A percentile compares a stretch with the other conserved stretches of the same genome.
phyloP scores from a whole-genome alignment of 2,888 invertebrate species.

The Epinotia bilunana region DNA sequence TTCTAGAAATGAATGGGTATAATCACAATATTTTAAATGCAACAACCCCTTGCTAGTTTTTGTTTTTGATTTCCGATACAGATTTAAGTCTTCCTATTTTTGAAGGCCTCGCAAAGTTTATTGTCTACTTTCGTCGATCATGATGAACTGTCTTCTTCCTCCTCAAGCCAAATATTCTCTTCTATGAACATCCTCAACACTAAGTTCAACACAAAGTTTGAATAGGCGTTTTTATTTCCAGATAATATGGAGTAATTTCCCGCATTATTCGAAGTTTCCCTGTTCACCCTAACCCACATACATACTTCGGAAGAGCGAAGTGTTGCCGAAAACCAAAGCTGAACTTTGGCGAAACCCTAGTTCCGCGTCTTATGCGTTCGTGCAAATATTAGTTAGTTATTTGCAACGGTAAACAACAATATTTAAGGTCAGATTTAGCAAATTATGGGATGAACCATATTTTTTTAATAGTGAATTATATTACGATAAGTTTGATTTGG shows the following conservation, averaged over 20 bases:
- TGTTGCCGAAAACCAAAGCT: constrained; percentile 48
- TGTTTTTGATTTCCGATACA: too few species aligned
- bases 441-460: neutral
- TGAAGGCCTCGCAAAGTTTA: neutral
- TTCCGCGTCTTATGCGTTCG: constrained; percentile 24
- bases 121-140: neutral
- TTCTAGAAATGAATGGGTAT: too few species aligned
- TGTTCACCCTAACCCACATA: constrained; percentile 7
- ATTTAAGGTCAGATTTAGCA: neutral
- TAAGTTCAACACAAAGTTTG: constrained; percentile 7
- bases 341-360: constrained; percentile 34
- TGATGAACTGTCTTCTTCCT: neutral
- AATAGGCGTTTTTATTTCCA: constrained; percentile 22
- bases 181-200: constrained; percentile 1
- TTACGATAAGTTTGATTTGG: too few species aligned
- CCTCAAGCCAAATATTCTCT: neutral
- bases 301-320: neutral
- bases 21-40: too few species aligned
- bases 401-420: constrained; percentile 23
- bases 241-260: constrained; percentile 25
- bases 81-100: too few species aligned
- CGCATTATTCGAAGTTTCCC: constrained; percentile 22
- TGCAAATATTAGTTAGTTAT: constrained; percentile 53
- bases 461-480: too few species aligned
- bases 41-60: too few species aligned